Base-by-base conservation (phyloP, 2,888 invertebrate genomes). In the Strigamia transsilvanica region DNA sequence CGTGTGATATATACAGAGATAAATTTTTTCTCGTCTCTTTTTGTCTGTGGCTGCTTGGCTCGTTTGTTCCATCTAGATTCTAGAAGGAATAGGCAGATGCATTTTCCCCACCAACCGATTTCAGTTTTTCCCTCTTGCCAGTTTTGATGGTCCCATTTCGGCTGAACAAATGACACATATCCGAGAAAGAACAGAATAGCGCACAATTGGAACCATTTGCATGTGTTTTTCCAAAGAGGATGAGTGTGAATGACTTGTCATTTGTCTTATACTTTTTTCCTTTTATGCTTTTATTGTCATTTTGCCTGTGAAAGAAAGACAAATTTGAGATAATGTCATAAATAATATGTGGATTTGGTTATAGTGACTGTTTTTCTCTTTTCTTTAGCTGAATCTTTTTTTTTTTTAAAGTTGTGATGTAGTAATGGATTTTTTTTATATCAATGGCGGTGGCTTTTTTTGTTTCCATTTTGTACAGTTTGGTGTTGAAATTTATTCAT, bases 81-180 rank as follows among this genome's bases (percentile, higher is more conserved):
- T 27, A 73, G 32, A 27, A 73, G 73, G 73, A 73, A 73, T 32
- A 73, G 73, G 73, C 27, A 32, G 73, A 73, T 73, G 73, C 73
- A 73, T 73, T 73, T 73, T 73, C 73, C 73, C 73, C 73, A 73
- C 73, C 73, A 73, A 73, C 73, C 73, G 73, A 73, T 73, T 73
- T 73, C 73, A 73, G 73, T 32, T 73, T 73, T 73, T 73, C 73
- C 73, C 73, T 73, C 73, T 23, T 73, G 73, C 73, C 73, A 73
- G 73, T 73, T 73, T 73, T 73, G 73, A 73, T 73, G 73, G 73
- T 73, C 73, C 73, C 73, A 73, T 73, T 73, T 32, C 9, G 73
- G 73, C 73, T n/a, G 73, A 73, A 32, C 73, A 73, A 73, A 73
- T 73, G 73, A 73, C 73, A 73, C 73, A 73, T 15, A 73, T 73